Evolutionary conservation across 2,113 vertebrate genomes (phyloP), one percentile per base, ranked within the genome.

Genomic region (Oreochromis niloticus): DNA sequence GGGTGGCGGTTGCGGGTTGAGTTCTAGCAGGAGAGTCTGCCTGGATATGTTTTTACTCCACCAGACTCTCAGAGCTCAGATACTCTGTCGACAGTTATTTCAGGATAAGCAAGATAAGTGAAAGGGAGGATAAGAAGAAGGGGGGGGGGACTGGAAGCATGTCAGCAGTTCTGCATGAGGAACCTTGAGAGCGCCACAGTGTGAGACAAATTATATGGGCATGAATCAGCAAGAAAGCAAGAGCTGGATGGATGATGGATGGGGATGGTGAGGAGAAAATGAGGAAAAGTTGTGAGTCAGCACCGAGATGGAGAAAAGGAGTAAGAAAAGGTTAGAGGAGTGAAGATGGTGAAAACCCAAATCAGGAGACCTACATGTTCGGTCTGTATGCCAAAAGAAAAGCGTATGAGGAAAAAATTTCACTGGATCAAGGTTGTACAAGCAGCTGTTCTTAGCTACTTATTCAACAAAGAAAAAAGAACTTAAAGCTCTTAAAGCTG

Each of bases 181-280:
- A 88, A 92, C 90, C 89, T 93, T 91, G 91, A 94, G 87, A 86
- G 80, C 30, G 50, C 84, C 66, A 22, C 34, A 68, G 80, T 66
- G 84, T 43, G 84, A 91, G 85, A 90, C 83, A 89, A 92, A 91
- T 93, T 85, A 92, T 86, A 75, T 89, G 86, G 79, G 85, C 83
- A 91, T 94, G 93, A 93, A 52, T 95, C 91, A 94, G 94, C 88
- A 85, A 89, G 87, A 90, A 92, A 82, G 68, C 71, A 17, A 75
- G 17, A 43, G 68, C 75, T 82, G 86, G 78, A 85, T 56, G 78
- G 84, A 81, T 91, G 94, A 94, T 94, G 86, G 91, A 94, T 92
- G 79, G 85, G 71, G 1, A 91, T 87, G 86, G 88, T 19, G 82
- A 59, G 71, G 59, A 85, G 88, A 84, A 89, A 90, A 91, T n/a